These are phyloP conservation scores for Ecdyonurus torrentis DNA, from an alignment of 2,888 invertebrate species.

Conservation along the genomic window DNA sequence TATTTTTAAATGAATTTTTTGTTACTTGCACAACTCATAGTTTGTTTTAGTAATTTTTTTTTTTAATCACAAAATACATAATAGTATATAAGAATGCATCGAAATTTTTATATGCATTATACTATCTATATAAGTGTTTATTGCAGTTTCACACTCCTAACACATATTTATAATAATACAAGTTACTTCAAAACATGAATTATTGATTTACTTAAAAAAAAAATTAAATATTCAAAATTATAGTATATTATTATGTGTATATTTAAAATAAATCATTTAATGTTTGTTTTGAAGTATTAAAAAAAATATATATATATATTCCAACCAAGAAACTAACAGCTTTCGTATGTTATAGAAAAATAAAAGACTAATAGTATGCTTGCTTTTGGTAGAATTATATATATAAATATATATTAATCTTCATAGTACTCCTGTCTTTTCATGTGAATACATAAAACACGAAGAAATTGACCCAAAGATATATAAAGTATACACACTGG, in stretches of 20 bases:
- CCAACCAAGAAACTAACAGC: not conserved
- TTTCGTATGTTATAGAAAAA: not conserved
- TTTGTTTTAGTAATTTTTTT: not conserved
- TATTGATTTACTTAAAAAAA: too few relatives aligned
- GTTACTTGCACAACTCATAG: not conserved
- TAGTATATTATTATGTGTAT: too few relatives aligned
- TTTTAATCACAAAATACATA: not conserved
- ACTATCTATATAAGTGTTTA: too few relatives aligned
- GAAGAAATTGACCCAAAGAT: too few relatives aligned
- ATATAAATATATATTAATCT: not conserved
- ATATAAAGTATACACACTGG: too few relatives aligned
- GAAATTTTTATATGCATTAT: too few relatives aligned
- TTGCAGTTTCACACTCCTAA: too few relatives aligned
- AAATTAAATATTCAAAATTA: too few relatives aligned
- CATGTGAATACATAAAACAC: not conserved
- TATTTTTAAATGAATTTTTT: not conserved
- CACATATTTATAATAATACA: too few relatives aligned
- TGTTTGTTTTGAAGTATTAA: too few relatives aligned
- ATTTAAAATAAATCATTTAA: too few relatives aligned
- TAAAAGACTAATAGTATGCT: not conserved
- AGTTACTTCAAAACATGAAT: too few relatives aligned
- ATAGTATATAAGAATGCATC: not conserved
- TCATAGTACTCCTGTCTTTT: not conserved
- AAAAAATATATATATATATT: not conserved
- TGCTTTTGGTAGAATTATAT: not conserved